A percentile compares a stretch with the other conserved stretches of the same genome.
Conservation (phyloP, 2,113 vertebrate genomes). For the Hipposideros armiger region DNA sequence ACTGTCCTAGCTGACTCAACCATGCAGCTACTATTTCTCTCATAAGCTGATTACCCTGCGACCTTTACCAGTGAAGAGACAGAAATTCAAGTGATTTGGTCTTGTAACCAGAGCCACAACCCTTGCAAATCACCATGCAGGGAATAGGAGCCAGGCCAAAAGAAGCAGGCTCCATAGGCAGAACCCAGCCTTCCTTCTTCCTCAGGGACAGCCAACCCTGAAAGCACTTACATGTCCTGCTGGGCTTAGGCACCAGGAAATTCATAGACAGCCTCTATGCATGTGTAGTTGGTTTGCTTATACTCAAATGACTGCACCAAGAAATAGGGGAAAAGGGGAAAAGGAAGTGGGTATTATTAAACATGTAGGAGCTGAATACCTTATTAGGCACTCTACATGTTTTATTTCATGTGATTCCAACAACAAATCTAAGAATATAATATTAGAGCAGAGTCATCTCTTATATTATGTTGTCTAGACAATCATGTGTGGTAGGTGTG, state of each 20-base stretch:
- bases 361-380: background rate
- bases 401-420: background rate
- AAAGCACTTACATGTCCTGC: accelerated
- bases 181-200: background rate
- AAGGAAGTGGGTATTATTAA: background rate
- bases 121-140: background rate
- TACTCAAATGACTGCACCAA: background rate
- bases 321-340: background rate
- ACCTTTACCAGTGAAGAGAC: conserved; percentile 44
- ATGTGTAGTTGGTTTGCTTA: background rate
- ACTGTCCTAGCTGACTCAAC: background rate
- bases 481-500: background rate
- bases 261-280: background rate
- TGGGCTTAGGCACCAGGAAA: background rate
- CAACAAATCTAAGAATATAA: background rate
- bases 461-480: background rate
- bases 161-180: background rate
- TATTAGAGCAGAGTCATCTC: background rate
- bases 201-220: background rate
- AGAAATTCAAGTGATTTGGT: conserved; percentile 58
- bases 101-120: conserved; percentile 72
- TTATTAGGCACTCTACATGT: too few species aligned
- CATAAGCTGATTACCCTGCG: conserved; percentile 55
- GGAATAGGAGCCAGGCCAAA: background rate
- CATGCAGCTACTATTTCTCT: background rate